Base-by-base conservation (phyloP, 2,797 vertebrate genomes). In the Chiropotes sagulatus region DNA sequence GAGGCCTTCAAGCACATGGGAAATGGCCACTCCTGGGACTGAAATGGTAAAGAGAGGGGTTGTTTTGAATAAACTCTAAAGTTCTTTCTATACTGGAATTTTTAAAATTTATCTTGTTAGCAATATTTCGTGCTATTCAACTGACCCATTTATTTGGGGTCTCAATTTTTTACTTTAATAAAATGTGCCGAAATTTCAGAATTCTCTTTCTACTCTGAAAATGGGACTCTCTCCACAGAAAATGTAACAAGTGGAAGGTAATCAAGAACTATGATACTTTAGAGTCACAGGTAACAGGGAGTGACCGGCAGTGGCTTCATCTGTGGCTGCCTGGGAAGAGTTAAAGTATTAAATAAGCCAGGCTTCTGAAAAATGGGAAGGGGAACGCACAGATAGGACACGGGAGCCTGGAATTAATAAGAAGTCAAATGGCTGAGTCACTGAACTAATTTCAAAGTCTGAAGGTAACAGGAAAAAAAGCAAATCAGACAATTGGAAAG, bases 381-480 rank as follows among this genome's bases (percentile, higher is more conserved):
- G 46, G 14, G 78, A 87, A 67, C 6, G 28, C 44, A 20, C 58
- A 90, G 76, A 41, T 30, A 54, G 88, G 41, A 70, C 61, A 17
- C 0, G 0, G 70, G 85, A 87, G 36, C 57, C 93, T 88, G 78
- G 81, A 95, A 91, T 73, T 76, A 39, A 86, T 64, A 90, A 75
- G 54, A 92, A 94, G 54, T 76, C 93, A 82, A 93, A 70, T 22
- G 67, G 93, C 96, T 97, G 97, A 98, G 88, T 97, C 95, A 96
- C 44, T 64, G 79, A 89, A 88, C 70, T 93, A 58, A 97, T 96
- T 90, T 94, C 85, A 88, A 86, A 88, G 64, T 94, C 75, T 94
- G 72, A 76, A 92, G 64, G 75, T 78, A 96, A 84, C 30, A 44
- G 58, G 36, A 54, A 70, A 48, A 54, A 54, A 33, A 75, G 41